Percentiles rank a stretch among this genome's conserved stretches.
Evolutionary conservation across 2,797 vertebrate genomes (phyloP).

Genomic region (Acridotheres tristis): DNA sequence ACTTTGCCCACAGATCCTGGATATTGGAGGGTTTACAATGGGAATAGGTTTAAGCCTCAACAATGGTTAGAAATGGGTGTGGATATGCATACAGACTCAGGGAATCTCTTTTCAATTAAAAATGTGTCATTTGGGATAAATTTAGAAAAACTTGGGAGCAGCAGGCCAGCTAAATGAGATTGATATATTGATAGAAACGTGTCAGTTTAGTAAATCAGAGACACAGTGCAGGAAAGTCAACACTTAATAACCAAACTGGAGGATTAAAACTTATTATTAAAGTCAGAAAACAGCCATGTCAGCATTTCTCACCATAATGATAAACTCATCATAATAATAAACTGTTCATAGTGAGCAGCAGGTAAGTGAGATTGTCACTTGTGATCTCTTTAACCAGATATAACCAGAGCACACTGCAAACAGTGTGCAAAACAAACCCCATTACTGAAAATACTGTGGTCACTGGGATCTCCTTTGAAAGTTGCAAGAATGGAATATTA

Average conservation of each 20-base stretch:
- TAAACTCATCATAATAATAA: not conserved
- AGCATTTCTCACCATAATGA: slow-evolving; percentile 53
- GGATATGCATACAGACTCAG: not conserved
- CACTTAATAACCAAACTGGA: slow-evolving; percentile 39
- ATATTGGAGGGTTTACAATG: not conserved
- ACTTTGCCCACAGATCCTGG: not conserved
- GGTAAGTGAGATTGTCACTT: not conserved
- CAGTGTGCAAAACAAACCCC: not conserved
- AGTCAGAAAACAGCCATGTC: slow-evolving; percentile 62
- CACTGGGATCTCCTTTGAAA: not conserved
- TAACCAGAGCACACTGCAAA: not conserved
- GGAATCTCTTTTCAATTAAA: not conserved
- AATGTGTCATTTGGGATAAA: not conserved
- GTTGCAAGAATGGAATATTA: not conserved
- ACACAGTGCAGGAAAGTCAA: slow-evolving; percentile 33
- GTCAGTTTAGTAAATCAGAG: not conserved
- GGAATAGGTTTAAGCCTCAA: not conserved
- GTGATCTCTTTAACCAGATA: slow-evolving; percentile 54
- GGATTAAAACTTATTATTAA: slow-evolving; percentile 61
- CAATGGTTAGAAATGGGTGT: not conserved
- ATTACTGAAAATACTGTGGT: not conserved
- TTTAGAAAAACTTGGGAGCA: not conserved
- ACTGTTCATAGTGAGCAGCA: slow-evolving; percentile 31
- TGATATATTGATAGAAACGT: slow-evolving; percentile 31
- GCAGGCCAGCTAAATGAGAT: slow-evolving; percentile 43